phyloP scores from a whole-genome alignment of 2,797 vertebrate genomes.

The Zonotrichia albicollis region DNA sequence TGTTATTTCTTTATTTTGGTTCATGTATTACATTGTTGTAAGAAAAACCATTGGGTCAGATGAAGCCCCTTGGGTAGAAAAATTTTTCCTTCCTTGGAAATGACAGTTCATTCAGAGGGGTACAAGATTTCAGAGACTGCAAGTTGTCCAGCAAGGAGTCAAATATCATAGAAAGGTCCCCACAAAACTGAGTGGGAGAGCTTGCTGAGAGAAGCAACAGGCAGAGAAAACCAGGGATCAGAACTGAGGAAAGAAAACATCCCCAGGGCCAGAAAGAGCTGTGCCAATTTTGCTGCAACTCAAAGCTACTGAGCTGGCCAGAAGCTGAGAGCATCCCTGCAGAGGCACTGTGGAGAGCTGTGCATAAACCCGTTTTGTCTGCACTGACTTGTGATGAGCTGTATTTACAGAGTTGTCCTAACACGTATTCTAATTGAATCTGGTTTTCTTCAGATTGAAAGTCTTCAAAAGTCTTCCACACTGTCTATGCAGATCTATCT shows the following conservation, averaged over 20 bases:
- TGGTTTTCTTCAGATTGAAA: not conserved
- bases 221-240: not conserved
- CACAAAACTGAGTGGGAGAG: not conserved
- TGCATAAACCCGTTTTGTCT: not conserved
- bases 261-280: not conserved
- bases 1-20: not conserved
- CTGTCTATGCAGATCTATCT: not conserved
- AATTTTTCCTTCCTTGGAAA: not conserved
- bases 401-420: not conserved
- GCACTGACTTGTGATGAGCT: not conserved
- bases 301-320: slow-evolving; percentile 35
- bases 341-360: not conserved
- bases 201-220: not conserved
- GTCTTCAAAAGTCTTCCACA: not conserved
- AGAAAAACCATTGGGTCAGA: not conserved
- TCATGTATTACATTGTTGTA: not conserved
- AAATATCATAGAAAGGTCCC: not conserved
- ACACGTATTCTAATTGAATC: not conserved
- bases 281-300: slow-evolving; percentile 19
- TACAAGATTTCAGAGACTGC: not conserved
- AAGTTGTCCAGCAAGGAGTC: not conserved
- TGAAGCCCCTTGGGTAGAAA: not conserved
- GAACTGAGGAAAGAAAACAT: not conserved
- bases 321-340: slow-evolving; percentile 20
- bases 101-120: not conserved